Conservation (phyloP, 1,140 invertebrate genomes). For the Cepaea nemoralis region DNA sequence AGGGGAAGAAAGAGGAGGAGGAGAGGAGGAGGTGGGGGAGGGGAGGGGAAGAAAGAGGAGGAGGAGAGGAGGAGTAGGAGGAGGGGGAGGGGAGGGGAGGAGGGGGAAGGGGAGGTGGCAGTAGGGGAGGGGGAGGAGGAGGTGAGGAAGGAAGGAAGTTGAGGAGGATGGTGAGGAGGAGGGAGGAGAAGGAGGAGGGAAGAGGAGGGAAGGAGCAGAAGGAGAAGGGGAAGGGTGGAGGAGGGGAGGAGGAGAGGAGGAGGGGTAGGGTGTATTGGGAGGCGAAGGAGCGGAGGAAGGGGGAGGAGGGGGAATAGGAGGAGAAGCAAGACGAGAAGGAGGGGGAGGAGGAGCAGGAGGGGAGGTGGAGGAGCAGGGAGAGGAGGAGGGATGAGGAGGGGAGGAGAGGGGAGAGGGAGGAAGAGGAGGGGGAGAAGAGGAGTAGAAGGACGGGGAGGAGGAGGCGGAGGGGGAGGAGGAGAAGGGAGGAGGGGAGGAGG, state of each 20-base stretch:
- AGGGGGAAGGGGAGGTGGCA: background rate
- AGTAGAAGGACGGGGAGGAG: no score
- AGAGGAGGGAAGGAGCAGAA: background rate
- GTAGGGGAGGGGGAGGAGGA: no score
- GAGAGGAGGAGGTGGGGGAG: no score
- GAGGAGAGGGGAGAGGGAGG: background rate
- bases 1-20: background rate
- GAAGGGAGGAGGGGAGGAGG: background rate
- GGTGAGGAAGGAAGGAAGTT: no score
- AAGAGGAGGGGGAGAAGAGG: background rate
- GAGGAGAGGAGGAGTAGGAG: no score
- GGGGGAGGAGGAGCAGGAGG: no score
- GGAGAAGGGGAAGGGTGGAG: no score
- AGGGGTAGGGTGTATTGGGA: background rate
- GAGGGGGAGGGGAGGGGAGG: background rate
- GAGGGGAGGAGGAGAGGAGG: background rate
- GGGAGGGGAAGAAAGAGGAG: background rate
- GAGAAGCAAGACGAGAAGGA: no score
- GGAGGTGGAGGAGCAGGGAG: no score
- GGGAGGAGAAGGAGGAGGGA: conserved; percentile 2
- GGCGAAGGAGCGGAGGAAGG: background rate
- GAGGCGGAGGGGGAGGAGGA: background rate
- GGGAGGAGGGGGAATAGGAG: no score
- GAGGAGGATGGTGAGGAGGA: no score
- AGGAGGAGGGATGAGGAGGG: no score